Evolutionary conservation across 2,113 vertebrate genomes (phyloP), one percentile per base, ranked within the genome.

Genomic region (Petrocephalus microphthalmus): DNA sequence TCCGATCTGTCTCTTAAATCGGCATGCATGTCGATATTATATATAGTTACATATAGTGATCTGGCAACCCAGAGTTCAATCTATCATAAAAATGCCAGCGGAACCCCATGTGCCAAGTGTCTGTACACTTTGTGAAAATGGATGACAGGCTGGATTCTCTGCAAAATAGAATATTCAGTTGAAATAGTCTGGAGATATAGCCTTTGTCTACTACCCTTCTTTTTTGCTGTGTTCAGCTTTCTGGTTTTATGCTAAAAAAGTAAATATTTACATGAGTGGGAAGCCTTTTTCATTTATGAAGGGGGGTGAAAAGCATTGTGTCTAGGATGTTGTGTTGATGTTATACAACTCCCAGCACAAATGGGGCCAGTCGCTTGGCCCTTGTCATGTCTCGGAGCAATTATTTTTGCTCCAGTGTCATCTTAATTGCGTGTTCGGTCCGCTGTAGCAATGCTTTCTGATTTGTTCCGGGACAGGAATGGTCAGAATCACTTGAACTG

Each of bases 201-300:
- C 22, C 20, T 47, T 10, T 67, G 7, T 5, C 33, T n/a, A 1
- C 81, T 49, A 25, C 17, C 4, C 81, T 22, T 49, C 2, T 42
- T 83, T 47, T 4, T 83, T 45, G 81, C 42, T 83, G 22, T 85
- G 52, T 7, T 25, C 29, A 85, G 0, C 5, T 7, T 85, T 8
- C 52, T 85, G 84, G 13, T 54, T 54, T 33, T 19, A 29, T 85
- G 51, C 51, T 51, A 17, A 85, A 33, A 54, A 33, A 15, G n/a
- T 54, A 33, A 85, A 85, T 85, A 85, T 85, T 85, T 54, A 85
- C 49, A 54, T 22, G 84, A 83, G 52, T 54, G 29, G 25, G 25
- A n/a, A 25, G 29, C 52, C 17, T 37, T 37, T 85, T 37, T 54
- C 7, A 52, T 85, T 85, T 85, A 37, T 85, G 13, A 53, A 56